phyloP scores from a whole-genome alignment of 2,888 invertebrate species.

The Drosophila limbata region DNA sequence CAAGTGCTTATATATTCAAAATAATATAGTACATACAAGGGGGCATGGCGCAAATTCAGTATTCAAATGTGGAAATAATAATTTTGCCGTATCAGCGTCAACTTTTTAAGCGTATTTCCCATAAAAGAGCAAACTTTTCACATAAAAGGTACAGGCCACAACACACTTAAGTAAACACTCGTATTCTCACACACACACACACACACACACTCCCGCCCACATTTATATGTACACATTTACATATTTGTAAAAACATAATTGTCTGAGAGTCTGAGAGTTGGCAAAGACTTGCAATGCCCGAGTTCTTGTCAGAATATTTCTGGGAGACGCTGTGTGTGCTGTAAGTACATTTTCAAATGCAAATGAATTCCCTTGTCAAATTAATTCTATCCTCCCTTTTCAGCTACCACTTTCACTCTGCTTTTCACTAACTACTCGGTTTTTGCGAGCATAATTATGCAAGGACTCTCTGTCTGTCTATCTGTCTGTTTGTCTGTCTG shows the following conservation, averaged over 20 bases:
- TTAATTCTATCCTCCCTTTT: constrained; percentile 39
- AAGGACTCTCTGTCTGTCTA: constrained; percentile 9
- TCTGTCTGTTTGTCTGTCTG: neutral
- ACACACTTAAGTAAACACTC: constrained; percentile 41
- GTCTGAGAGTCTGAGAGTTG: constrained; percentile 52
- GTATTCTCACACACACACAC: constrained; percentile 30
- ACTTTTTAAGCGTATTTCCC: constrained; percentile 64
- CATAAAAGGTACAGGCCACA: constrained; percentile 59
- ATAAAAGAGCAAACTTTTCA: constrained; percentile 66
- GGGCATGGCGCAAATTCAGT: constrained; percentile 8
- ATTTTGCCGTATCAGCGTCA: constrained; percentile 59
- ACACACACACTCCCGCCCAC: constrained; percentile 19
- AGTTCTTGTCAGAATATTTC: constrained; percentile 20
- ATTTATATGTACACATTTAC: constrained; percentile 50
- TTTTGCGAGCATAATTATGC: constrained; percentile 41
- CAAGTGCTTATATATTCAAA: neutral
- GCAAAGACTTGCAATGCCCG: constrained; percentile 43
- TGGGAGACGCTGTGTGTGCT: neutral
- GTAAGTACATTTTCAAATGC: constrained; percentile 62
- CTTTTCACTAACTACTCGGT: constrained; percentile 8
- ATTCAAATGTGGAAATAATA: constrained; percentile 56
- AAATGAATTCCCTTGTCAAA: constrained; percentile 62
- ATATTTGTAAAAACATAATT: constrained; percentile 67
- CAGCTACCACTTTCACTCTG: constrained; percentile 5
- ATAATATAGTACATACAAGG: neutral